A percentile compares a stretch with the other conserved stretches of the same genome.
Conservation (phyloP, 2,113 vertebrate species). For the Rhegmatorhina hoffmannsi region DNA sequence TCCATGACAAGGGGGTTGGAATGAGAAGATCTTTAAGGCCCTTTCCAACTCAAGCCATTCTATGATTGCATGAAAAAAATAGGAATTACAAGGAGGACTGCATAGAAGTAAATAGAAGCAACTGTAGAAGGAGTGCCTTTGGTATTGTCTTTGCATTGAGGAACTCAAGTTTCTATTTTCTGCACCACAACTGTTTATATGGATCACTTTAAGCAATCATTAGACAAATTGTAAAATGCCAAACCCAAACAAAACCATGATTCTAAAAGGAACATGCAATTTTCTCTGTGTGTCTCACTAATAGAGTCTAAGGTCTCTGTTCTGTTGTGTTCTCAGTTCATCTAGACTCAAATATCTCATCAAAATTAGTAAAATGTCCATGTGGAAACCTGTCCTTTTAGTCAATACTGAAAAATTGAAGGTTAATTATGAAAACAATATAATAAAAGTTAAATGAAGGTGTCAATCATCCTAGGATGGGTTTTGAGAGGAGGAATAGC, state of each 20-base stretch:
- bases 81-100: background rate
- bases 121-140: background rate
- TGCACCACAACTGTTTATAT: background rate
- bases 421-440: background rate
- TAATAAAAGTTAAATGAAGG: background rate
- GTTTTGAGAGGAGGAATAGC: background rate
- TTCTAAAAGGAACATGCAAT: background rate
- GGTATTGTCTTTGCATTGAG: background rate
- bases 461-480: background rate
- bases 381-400: background rate
- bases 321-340: background rate
- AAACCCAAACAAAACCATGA: background rate
- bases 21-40: background rate
- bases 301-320: background rate
- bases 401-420: background rate
- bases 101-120: background rate
- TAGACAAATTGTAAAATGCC: background rate
- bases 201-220: background rate
- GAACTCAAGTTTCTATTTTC: background rate
- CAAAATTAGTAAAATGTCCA: background rate
- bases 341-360: background rate
- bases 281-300: background rate
- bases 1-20: rapidly evolving
- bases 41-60: background rate
- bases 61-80: background rate